Percentiles rank a stretch among this genome's conserved stretches.
Evolutionary conservation across 2,888 invertebrate genomes (phyloP).

Genomic region (Pyrocoelia pectoralis): DNA sequence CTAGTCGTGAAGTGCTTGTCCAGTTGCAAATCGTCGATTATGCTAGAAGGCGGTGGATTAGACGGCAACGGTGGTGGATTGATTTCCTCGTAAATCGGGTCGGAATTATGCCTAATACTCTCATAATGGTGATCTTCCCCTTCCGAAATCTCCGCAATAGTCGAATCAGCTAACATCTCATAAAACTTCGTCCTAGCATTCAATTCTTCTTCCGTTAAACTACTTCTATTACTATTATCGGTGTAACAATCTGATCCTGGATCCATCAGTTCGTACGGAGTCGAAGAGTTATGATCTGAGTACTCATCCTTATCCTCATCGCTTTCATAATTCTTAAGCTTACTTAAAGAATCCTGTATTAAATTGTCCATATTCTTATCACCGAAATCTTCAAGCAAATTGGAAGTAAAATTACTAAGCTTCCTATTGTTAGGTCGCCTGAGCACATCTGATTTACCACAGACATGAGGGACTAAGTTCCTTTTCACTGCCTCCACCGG

Average conservation of each 20-base stretch:
- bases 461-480: constrained; percentile 80
- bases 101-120: constrained; percentile 70
- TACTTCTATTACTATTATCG: constrained; percentile 62
- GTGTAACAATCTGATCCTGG: constrained; percentile 78
- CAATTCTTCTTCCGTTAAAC: constrained; percentile 68
- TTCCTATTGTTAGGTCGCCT: constrained; percentile 56
- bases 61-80: constrained; percentile 82
- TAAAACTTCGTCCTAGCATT: constrained; percentile 74
- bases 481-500: constrained; percentile 80
- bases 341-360: constrained; percentile 72
- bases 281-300: constrained; percentile 65
- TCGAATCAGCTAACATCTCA: constrained; percentile 75
- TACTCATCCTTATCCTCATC: constrained; percentile 56
- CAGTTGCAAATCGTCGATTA: constrained; percentile 70
- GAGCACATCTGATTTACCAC: constrained; percentile 67
- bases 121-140: constrained; percentile 77
- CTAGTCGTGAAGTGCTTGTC: constrained; percentile 74
- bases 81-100: constrained; percentile 83
- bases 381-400: constrained; percentile 66
- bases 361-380: constrained; percentile 63
- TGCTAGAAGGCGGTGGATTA: constrained; percentile 77
- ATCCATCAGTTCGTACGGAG: constrained; percentile 80
- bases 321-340: constrained; percentile 60
- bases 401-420: constrained; percentile 59
- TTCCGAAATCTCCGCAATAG: constrained; percentile 73